Conservation (phyloP, 2,888 invertebrate species). For the Stenurella melanura region DNA sequence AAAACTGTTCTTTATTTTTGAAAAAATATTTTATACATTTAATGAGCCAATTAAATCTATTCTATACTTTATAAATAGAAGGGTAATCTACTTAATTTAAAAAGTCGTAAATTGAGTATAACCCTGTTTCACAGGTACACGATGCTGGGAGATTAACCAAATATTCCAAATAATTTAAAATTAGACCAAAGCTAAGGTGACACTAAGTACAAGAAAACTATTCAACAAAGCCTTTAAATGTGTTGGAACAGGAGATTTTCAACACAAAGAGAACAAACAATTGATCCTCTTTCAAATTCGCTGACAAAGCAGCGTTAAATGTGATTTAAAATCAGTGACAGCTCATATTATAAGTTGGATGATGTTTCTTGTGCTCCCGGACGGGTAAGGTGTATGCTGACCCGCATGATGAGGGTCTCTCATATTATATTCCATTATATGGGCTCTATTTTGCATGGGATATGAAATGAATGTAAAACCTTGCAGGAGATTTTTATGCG, state of each 20-base stretch:
- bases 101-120: not conserved
- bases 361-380: not conserved
- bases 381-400: constrained; percentile 12
- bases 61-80: not conserved
- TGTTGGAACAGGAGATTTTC: constrained; percentile 14
- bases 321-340: constrained; percentile 29
- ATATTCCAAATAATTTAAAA: not conserved
- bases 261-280: constrained; percentile 19
- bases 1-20: too few species aligned
- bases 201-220: constrained; percentile 1
- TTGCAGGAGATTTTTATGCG: not conserved
- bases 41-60: too few species aligned
- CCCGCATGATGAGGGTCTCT: constrained; percentile 16
- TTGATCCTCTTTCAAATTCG: constrained; percentile 20
- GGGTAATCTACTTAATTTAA: not conserved
- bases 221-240: constrained; percentile 17
- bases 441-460: not conserved
- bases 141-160: not conserved
- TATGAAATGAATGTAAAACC: not conserved
- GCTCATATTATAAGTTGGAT: not conserved
- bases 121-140: constrained; percentile 7
- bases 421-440: constrained; percentile 2
- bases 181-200: not conserved
- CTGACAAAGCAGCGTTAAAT: constrained; percentile 29
- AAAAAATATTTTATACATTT: too few species aligned